Base-by-base conservation (phyloP, 2,797 vertebrate species). In the Rhadinocentrus ornatus region DNA sequence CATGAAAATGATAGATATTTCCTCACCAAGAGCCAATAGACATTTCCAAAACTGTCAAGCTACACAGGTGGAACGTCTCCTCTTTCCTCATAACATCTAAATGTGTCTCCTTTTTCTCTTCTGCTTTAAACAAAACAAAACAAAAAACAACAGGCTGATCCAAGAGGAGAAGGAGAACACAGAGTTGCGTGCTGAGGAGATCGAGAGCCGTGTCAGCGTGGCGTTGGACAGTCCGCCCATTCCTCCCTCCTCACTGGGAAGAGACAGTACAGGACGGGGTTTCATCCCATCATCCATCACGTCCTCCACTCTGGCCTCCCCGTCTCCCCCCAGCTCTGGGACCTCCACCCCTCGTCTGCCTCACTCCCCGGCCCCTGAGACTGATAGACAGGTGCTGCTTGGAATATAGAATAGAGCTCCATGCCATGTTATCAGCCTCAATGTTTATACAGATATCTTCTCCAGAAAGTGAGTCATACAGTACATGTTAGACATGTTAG, bases 151-250 rank as follows among this genome's bases (percentile, higher is more conserved):
- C 83, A 97, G 96, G 90, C 80, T 97, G 63, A 97, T 97, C 81
- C 96, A 97, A 84, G 96, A 97, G 85, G 96, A 97, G 90, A 97
- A 97, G 88, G 96, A 97, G 91, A 96, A 95, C 60, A 96, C 96
- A 0, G 96, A 97, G 81, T 78, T 97, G 79, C 92, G 96, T 26
- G 95, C 96, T 0, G 96, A 97, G 73, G 96, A 97, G 89, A 94
- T 97, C 10, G 95, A 97, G 88, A 96, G 95, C 78, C 91, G 96
- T 18, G 96, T 97, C 77, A 95, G 86, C 50, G 95, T 95, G 3
- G 94, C 94, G 15, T 75, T 96, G 67, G 96, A 96, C 65, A 91
- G 93, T 4, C 89, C 90, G 1, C 92, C 91, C 20, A 67, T 93
- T 8, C 94, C 93, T 13, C 93, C 94, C 1, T 87, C 92, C 68